phyloP scores from a whole-genome alignment of 2,797 vertebrate species.

The Coluber constrictor region DNA sequence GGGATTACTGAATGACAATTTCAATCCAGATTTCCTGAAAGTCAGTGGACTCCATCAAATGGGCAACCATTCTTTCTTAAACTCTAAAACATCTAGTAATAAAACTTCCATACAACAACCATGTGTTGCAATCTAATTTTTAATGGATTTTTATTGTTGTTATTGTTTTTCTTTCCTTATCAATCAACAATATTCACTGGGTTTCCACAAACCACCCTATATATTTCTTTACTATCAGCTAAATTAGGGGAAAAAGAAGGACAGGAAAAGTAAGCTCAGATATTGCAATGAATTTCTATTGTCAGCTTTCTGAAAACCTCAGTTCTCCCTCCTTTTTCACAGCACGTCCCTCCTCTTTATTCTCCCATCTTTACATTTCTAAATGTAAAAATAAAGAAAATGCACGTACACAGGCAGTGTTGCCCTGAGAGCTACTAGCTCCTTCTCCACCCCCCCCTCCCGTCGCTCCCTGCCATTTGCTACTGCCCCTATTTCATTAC shows the following conservation, averaged over 20 bases:
- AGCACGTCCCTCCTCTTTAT: slow-evolving; percentile 60
- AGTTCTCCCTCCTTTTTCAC: neutral
- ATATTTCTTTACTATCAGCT: slow-evolving; percentile 14
- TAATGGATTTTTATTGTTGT: neutral
- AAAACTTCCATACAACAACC: neutral
- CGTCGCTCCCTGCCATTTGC: slow-evolving; percentile 79
- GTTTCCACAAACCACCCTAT: neutral
- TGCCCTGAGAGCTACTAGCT: slow-evolving; percentile 73
- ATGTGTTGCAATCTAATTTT: neutral
- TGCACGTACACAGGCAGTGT: slow-evolving; percentile 67
- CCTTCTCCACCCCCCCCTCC: slow-evolving; percentile 63
- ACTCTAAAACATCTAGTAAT: neutral
- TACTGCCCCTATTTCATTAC: slow-evolving; percentile 98
- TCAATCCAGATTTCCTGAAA: neutral
- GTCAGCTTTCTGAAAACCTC: fast-evolving
- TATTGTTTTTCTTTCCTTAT: neutral
- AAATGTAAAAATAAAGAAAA: slow-evolving; percentile 72
- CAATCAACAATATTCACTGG: slow-evolving; percentile 2
- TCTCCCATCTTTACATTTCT: slow-evolving; percentile 74
- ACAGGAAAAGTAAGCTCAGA: neutral
- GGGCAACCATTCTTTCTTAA: neutral
- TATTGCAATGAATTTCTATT: neutral
- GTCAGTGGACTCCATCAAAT: neutral
- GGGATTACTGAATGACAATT: neutral
- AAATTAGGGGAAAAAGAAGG: neutral